phyloP scores from a whole-genome alignment of 2,888 invertebrate species.

The Callyntrura guangdongensis region DNA sequence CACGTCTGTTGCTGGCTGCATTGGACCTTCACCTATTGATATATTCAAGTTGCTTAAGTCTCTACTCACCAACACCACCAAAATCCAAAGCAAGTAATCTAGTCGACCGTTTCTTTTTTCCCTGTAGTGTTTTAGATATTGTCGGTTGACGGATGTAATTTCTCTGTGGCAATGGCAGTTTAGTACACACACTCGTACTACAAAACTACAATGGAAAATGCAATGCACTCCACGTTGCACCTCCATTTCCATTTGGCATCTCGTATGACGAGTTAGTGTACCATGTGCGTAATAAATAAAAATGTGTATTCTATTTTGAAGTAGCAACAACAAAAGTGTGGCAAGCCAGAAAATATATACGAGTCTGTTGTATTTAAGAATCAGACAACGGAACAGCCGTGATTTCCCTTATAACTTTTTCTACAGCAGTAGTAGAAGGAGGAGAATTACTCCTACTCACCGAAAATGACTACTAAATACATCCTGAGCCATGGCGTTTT shows the following conservation, averaged over 20 bases:
- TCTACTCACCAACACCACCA: background rate
- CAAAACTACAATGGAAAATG: no score
- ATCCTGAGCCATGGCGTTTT: background rate
- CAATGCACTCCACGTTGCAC: conserved; percentile 27
- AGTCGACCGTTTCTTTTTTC: conserved; percentile 8
- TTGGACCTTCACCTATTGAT: no score
- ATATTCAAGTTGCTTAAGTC: background rate
- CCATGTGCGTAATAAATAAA: conserved; percentile 59
- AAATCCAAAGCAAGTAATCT: background rate
- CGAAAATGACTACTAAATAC: background rate
- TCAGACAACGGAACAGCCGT: background rate
- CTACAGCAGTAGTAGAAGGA: background rate
- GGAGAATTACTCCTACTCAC: background rate
- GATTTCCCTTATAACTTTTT: background rate
- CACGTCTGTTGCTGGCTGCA: no score
- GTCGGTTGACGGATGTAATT: background rate
- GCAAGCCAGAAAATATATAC: background rate
- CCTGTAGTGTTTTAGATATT: background rate
- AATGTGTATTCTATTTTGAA: background rate
- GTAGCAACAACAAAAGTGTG: background rate
- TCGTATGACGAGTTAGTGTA: conserved; percentile 5
- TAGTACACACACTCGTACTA: no score
- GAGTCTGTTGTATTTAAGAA: background rate
- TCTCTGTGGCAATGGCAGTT: no score
- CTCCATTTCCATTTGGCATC: background rate